A percentile compares a stretch with the other conserved stretches of the same genome.
phyloP scores from a whole-genome alignment of 2,888 invertebrate genomes.

The Vesta saturnalis region DNA sequence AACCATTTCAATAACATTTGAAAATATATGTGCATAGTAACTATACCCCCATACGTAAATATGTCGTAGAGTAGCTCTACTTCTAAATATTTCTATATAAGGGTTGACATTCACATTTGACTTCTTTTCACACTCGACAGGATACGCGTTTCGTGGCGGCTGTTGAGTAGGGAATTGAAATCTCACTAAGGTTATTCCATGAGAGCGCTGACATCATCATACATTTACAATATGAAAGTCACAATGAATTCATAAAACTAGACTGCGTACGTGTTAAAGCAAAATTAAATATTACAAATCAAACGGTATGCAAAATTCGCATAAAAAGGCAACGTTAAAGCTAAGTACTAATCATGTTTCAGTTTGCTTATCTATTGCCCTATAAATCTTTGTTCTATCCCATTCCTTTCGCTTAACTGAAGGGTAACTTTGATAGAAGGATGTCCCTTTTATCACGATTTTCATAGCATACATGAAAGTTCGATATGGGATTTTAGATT shows the following conservation, averaged over 20 bases:
- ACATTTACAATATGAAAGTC: slow-evolving; percentile 32
- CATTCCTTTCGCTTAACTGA: slow-evolving; percentile 29
- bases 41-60: slow-evolving; percentile 6
- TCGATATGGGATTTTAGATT: not conserved
- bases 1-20: not conserved
- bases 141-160: slow-evolving; percentile 36
- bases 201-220: slow-evolving; percentile 32
- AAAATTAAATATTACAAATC: not conserved
- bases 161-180: slow-evolving; percentile 39
- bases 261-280: not conserved
- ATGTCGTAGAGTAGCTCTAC: slow-evolving; percentile 19
- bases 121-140: slow-evolving; percentile 42
- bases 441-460: slow-evolving; percentile 2
- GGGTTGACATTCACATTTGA: slow-evolving; percentile 43
- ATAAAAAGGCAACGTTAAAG: not conserved
- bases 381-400: slow-evolving; percentile 12
- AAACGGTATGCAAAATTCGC: not conserved
- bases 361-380: slow-evolving; percentile 17
- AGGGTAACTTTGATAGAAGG: slow-evolving; percentile 25
- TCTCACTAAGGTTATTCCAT: slow-evolving; percentile 39
- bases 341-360: no score
- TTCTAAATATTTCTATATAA: slow-evolving; percentile 35
- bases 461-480: not conserved
- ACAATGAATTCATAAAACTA: slow-evolving; percentile 25
- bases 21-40: slow-evolving; percentile 11